Base-by-base conservation (phyloP, 2,113 vertebrate genomes). In the Eubucco bourcierii region DNA sequence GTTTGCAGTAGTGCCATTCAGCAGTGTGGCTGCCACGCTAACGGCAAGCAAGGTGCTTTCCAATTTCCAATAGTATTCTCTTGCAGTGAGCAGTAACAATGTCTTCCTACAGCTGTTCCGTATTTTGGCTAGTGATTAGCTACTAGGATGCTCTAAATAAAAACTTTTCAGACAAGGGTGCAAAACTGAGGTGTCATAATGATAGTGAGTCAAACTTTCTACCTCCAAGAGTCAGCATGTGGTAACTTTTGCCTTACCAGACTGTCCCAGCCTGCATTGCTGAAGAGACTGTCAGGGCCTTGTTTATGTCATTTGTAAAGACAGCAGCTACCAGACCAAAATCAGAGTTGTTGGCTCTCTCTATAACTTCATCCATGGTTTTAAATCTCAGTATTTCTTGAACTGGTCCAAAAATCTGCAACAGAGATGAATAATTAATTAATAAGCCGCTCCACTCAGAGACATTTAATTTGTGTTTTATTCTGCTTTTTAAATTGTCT, bases 381-480 rank as follows among this genome's bases (percentile, higher is more conserved):
- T 99, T 99, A 97, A 99, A 99, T 96, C 99, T 98, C 98, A 99
- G 97, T 90, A 99, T 99, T 97, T 98, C 99, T 97, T 99, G 99
- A 87, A 99, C 99, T 4, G 99, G 99, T 53, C 99, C 99, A 97
- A 99, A 99, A 97, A 99, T 99, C 99, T 99, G 96, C 68, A 95
- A 95, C 9, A 87, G 78, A 92, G 19, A 61, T 70, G 41, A 88
- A 88, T 65, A 27, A 39, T 66, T 50, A 63, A 58, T 90, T 87
- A 78, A 47, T 66, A 71, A 89, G 75, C 20, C 18, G 67, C 7
- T 12, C 14, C 28, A 12, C 17, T 84, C 55, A 46, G 53, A 87
- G 20, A 13, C 16, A 47, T 78, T 81, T 79, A 65, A 77, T 93
- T 88, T 29, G 46, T 63, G 7, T 66, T 87, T 70, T 80, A 52